Evolutionary conservation across 2,888 invertebrate species (phyloP).

Genomic region (Zonitis immaculata): DNA sequence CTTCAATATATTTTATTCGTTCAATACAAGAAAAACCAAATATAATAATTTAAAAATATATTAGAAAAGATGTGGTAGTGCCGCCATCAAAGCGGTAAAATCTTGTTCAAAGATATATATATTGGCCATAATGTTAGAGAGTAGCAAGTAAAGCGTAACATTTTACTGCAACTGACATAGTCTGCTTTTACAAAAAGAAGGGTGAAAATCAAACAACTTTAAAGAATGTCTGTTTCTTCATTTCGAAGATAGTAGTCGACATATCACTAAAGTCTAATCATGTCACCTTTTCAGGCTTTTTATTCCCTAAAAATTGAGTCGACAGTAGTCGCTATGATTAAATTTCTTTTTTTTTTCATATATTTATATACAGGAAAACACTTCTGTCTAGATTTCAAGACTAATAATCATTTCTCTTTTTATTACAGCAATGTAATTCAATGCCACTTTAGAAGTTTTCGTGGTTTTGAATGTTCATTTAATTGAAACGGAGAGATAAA

Average conservation of each 20-base stretch:
- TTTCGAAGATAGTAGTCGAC: slow-evolving; percentile 13
- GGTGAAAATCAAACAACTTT: slow-evolving; percentile 11
- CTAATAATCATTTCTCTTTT: no score
- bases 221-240: slow-evolving; percentile 21
- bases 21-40: no score
- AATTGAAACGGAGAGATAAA: no score
- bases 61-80: not conserved
- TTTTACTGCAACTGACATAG: slow-evolving; percentile 22
- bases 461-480: no score
- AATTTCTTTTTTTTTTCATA: slow-evolving; percentile 3
- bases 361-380: slow-evolving; percentile 6
- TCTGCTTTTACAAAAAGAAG: slow-evolving; percentile 17
- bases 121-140: not conserved
- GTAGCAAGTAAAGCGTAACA: slow-evolving; percentile 14
- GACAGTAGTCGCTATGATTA: slow-evolving; percentile 18
- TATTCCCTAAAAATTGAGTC: slow-evolving; percentile 21
- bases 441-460: no score
- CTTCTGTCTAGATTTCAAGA: slow-evolving; percentile 11
- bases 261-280: slow-evolving; percentile 23
- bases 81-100: not conserved
- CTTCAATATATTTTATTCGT: no score
- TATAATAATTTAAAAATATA: no score
- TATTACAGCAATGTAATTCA: no score
- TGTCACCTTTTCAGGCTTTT: slow-evolving; percentile 20
- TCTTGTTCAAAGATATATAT: not conserved